phyloP scores from a whole-genome alignment of 1,140 invertebrate species.

The Lordiphosa clarofinis region DNA sequence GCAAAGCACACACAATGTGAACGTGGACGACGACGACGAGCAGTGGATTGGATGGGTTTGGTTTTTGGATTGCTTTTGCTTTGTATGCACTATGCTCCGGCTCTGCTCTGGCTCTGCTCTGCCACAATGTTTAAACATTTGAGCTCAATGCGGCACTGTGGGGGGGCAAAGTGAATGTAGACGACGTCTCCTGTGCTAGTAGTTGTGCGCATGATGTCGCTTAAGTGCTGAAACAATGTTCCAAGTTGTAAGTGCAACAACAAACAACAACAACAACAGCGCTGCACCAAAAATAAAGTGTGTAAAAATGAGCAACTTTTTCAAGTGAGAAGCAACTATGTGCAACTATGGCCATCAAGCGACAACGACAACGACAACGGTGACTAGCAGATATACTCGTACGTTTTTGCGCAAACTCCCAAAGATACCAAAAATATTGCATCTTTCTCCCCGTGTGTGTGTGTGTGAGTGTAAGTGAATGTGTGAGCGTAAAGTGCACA shows the following conservation, averaged over 20 bases:
- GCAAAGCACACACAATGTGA: constrained; percentile 16
- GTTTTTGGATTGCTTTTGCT: constrained; percentile 56
- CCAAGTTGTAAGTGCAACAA: constrained; percentile 74
- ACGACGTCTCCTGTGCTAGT: constrained; percentile 31
- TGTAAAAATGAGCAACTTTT: constrained; percentile 77
- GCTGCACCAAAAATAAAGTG: constrained; percentile 74
- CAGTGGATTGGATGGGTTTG: constrained; percentile 40
- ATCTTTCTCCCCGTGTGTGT: constrained; percentile 1
- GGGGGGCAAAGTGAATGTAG: constrained; percentile 55
- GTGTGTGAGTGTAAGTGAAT: constrained; percentile 14
- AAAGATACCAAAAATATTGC: constrained; percentile 57
- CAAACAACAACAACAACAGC: constrained; percentile 28
- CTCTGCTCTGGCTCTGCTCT: not conserved
- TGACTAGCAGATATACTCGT: constrained; percentile 46
- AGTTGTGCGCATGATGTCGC: constrained; percentile 67
- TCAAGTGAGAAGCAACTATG: constrained; percentile 74
- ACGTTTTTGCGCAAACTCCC: constrained; percentile 36
- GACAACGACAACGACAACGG: constrained; percentile 30
- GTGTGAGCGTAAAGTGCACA: constrained; percentile 44
- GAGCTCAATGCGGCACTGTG: constrained; percentile 51
- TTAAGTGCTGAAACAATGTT: constrained; percentile 78
- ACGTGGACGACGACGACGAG: constrained; percentile 12
- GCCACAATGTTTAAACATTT: constrained; percentile 74
- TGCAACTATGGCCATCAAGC: constrained; percentile 19
- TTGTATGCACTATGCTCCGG: constrained; percentile 11